Conservation (phyloP, 2,888 invertebrate genomes). For the Drosophila tanythrix region DNA sequence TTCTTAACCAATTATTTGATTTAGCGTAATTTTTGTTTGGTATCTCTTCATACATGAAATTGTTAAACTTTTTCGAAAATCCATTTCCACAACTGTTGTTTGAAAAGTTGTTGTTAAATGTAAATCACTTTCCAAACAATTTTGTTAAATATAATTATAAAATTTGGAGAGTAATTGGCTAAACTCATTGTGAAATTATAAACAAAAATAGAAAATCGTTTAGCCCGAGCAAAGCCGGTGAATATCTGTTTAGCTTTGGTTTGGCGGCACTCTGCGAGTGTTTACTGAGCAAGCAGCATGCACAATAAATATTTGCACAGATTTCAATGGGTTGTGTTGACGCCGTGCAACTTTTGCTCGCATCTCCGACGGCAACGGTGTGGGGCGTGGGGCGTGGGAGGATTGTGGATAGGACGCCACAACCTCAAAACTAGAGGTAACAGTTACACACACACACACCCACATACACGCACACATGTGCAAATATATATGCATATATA, state of each 20-base stretch:
- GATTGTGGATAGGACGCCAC: slow-evolving; percentile 11
- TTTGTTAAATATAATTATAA: neutral
- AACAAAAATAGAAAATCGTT: neutral
- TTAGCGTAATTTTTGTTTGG: accelerated
- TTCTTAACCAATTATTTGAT: neutral
- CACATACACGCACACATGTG: slow-evolving; percentile 12
- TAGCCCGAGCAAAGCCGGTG: neutral
- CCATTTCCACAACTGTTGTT: too few species aligned
- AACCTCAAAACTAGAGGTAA: slow-evolving; percentile 40
- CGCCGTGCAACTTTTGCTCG: slow-evolving; percentile 43
- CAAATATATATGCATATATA: neutral
- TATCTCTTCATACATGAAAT: neutral
- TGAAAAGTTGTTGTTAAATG: neutral
- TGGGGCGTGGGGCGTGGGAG: neutral
- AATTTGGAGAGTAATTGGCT: neutral
- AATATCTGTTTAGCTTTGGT: neutral
- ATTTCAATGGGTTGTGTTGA: slow-evolving; percentile 51
- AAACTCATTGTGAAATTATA: neutral
- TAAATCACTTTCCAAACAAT: neutral
- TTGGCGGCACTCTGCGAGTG: slow-evolving; percentile 4
- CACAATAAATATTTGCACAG: slow-evolving; percentile 64
- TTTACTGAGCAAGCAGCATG: slow-evolving; percentile 35
- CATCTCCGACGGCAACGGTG: slow-evolving; percentile 19
- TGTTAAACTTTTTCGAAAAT: neutral
- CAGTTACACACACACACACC: slow-evolving; percentile 19